Base-by-base conservation (phyloP, 2,797 vertebrate genomes). In the Eupleurogrammus muticus region DNA sequence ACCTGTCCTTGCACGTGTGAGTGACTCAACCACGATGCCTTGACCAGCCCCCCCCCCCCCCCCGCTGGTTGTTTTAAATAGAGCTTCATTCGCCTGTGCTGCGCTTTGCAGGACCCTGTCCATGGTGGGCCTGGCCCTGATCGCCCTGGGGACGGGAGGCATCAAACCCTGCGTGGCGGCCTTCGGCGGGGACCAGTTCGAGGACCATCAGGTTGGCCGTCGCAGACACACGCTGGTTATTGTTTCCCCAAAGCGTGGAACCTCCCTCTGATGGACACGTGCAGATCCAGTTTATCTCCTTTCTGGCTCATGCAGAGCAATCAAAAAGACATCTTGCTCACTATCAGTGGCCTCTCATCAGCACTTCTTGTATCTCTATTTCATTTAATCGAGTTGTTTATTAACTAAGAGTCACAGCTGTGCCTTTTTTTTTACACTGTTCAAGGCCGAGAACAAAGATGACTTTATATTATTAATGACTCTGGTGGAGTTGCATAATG, bases 141-240 rank as follows among this genome's bases (percentile, higher is more conserved):
- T 99, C 19, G 97, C 97, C 0, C 34, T 99, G 0, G 98, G 97
- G 2, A 99, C 97, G 0, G 98, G 98, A 58, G 98, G 98, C 28
- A 99, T 99, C 87, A 99, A 99, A 79, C 97, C 98, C n/a, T 99
- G 97, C 5, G 97, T 99, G 73, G 87, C 97, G 9, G 97, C 98
- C 0, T 99, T 99, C 61, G 98, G 98, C 49, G 98, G 97, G 51
- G 98, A 99, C 82, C 98, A 99, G 91, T 99, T 99, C 90, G 84
- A 93, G n/a, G 96, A 98, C 0, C 64, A 94, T 40, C 97, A 99
- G 96, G 98, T 98, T 19, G 54, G 28, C 28, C 2, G 7, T 40
- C 2, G 3, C 38, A 58, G 19, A 68, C 16, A 21, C 12, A n/a
- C n/a, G n/a, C n/a, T n/a, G n/a, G n/a, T n/a, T n/a, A n/a, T n/a